Evolutionary conservation across 2,888 invertebrate species (phyloP).

Genomic region (Phrixothrix hirtus): DNA sequence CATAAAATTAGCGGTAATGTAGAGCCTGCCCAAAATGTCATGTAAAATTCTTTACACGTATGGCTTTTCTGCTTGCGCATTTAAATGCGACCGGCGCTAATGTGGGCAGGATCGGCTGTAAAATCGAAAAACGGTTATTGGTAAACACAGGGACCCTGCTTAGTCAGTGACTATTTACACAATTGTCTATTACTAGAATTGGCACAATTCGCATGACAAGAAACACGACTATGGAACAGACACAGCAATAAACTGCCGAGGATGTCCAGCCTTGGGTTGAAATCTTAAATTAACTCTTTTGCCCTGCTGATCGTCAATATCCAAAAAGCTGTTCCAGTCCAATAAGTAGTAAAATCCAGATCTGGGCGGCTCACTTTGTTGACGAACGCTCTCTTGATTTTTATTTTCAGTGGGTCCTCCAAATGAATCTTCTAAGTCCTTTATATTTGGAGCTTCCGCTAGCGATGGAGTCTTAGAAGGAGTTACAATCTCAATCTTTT

Average conservation of each 20-base stretch:
- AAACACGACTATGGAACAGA: conserved; percentile 65
- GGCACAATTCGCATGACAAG: conserved; percentile 4
- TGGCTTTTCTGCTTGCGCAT: too few relatives aligned
- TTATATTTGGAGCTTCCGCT: conserved; percentile 58
- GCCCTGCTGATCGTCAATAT: conserved; percentile 75
- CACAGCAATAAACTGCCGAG: conserved; percentile 75
- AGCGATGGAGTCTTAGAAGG: conserved; percentile 46
- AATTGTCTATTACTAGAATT: background rate
- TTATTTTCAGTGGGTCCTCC: conserved; percentile 65
- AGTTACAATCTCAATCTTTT: conserved; percentile 17
- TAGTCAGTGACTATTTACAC: conserved; percentile 6
- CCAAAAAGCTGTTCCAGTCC: conserved; percentile 85
- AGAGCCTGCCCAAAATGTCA: too few relatives aligned
- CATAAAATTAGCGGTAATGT: too few relatives aligned
- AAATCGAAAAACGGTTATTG: too few relatives aligned
- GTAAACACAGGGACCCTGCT: too few relatives aligned
- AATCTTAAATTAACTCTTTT: conserved; percentile 78
- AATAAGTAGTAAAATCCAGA: conserved; percentile 84
- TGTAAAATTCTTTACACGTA: too few relatives aligned
- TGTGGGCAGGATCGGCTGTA: too few relatives aligned
- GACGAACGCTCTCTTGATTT: conserved; percentile 60
- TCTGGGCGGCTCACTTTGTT: conserved; percentile 60
- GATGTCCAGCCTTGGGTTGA: conserved; percentile 79
- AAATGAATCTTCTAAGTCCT: conserved; percentile 77
- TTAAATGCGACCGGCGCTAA: too few relatives aligned